phyloP scores from a whole-genome alignment of 2,888 invertebrate species.

The Notodonta dromedarius region DNA sequence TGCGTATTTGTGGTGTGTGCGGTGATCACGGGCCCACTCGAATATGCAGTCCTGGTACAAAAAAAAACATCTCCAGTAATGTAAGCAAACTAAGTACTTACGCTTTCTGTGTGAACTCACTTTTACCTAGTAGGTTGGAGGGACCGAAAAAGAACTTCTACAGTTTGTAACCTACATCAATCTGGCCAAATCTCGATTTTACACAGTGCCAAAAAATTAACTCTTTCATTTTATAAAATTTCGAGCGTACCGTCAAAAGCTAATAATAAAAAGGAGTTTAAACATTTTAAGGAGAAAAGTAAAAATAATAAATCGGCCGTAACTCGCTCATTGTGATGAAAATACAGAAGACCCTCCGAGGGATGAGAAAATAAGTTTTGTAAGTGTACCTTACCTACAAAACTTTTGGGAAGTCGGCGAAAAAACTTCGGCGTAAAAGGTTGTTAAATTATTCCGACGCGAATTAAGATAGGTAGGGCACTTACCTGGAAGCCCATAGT shows the following conservation, averaged over 20 bases:
- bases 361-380: constrained; percentile 17
- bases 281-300: neutral
- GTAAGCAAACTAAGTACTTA: too few relatives aligned
- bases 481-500: constrained; percentile 93
- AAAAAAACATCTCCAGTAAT: neutral
- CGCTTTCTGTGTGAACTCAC: too few relatives aligned
- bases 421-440: neutral
- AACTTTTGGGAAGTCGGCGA: constrained; percentile 11
- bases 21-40: constrained; percentile 88
- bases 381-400: constrained; percentile 13
- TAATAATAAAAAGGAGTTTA: constrained; percentile 8
- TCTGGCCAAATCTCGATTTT: too few relatives aligned
- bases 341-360: constrained; percentile 13
- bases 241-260: constrained; percentile 11
- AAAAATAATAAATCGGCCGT: neutral
- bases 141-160: too few relatives aligned
- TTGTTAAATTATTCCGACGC: constrained; percentile 11
- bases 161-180: too few relatives aligned
- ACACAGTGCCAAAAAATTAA: neutral
- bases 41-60: constrained; percentile 84
- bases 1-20: constrained; percentile 95
- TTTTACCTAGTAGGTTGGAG: too few relatives aligned
- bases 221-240: neutral
- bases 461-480: constrained; percentile 3
- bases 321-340: constrained; percentile 14